A percentile compares a stretch with the other conserved stretches of the same genome.
phyloP scores from a whole-genome alignment of 2,888 invertebrate genomes.

The Cephus runcator region DNA sequence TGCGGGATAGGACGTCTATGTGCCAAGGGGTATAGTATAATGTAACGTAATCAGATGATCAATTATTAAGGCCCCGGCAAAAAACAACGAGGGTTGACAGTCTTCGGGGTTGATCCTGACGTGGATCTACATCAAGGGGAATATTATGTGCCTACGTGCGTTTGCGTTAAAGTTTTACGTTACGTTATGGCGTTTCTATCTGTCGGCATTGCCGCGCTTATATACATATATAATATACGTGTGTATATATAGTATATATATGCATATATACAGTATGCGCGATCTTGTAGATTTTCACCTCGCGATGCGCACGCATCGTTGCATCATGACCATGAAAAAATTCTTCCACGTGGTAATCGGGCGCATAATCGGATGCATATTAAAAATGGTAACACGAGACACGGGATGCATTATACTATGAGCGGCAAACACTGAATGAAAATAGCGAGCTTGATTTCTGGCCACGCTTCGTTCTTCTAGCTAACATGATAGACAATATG shows the following conservation, averaged over 20 bases:
- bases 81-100: constrained; percentile 65
- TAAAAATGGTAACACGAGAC: background rate
- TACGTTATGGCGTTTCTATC: background rate
- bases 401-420: background rate
- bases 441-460: background rate
- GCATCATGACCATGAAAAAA: background rate
- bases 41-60: constrained; percentile 65
- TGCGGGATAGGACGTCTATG: constrained; percentile 21
- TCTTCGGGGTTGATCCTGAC: constrained; percentile 14
- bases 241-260: no score
- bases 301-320: background rate
- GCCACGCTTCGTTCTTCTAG: background rate
- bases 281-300: background rate
- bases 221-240: no score
- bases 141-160: background rate
- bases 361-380: background rate
- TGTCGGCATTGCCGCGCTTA: background rate
- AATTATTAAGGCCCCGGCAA: constrained; percentile 62
- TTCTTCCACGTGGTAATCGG: background rate
- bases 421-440: background rate
- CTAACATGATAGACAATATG: background rate
- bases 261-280: background rate
- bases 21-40: constrained; percentile 50
- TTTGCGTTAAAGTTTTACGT: background rate
- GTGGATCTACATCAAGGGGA: background rate